Conservation (phyloP, 2,113 vertebrate genomes). For the Catagonus wagneri region DNA sequence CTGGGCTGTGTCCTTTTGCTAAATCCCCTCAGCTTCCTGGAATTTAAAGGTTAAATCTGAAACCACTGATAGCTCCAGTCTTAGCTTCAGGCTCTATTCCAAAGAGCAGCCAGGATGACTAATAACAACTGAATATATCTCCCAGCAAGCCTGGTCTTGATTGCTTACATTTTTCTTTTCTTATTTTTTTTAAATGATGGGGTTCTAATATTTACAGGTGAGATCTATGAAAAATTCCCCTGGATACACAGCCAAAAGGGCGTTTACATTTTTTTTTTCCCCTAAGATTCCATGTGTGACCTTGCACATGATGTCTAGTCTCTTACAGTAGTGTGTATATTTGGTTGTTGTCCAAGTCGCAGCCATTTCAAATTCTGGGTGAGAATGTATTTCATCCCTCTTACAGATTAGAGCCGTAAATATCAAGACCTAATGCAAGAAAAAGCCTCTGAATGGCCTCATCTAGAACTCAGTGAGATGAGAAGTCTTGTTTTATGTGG, state of each 20-base stretch:
- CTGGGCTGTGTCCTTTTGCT: slow-evolving; percentile 32
- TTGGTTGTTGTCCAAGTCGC: slow-evolving; percentile 19
- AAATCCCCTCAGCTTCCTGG: background rate
- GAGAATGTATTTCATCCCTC: slow-evolving; percentile 13
- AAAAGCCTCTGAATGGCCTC: background rate
- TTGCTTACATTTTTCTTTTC: background rate
- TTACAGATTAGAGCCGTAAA: slow-evolving; percentile 11
- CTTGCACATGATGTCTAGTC: background rate
- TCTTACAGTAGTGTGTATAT: background rate
- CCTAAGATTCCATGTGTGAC: background rate
- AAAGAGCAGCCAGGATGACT: slow-evolving; percentile 64
- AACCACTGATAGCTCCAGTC: slow-evolving; percentile 54
- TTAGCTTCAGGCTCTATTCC: slow-evolving; percentile 18
- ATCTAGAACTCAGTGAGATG: background rate
- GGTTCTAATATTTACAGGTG: slow-evolving; percentile 57
- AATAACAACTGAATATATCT: slow-evolving; percentile 46
- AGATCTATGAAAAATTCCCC: slow-evolving; percentile 36
- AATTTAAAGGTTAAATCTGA: slow-evolving; percentile 74
- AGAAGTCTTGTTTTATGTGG: background rate
- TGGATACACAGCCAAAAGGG: slow-evolving; percentile 4
- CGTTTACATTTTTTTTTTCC: background rate
- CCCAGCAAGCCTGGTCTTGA: slow-evolving; percentile 28
- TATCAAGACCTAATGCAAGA: slow-evolving; percentile 10
- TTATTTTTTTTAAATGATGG: slow-evolving; percentile 45
- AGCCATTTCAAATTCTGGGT: slow-evolving; percentile 30